Evolutionary conservation across 2,888 invertebrate species (phyloP).

Genomic region (Gnatocerus cornutus): DNA sequence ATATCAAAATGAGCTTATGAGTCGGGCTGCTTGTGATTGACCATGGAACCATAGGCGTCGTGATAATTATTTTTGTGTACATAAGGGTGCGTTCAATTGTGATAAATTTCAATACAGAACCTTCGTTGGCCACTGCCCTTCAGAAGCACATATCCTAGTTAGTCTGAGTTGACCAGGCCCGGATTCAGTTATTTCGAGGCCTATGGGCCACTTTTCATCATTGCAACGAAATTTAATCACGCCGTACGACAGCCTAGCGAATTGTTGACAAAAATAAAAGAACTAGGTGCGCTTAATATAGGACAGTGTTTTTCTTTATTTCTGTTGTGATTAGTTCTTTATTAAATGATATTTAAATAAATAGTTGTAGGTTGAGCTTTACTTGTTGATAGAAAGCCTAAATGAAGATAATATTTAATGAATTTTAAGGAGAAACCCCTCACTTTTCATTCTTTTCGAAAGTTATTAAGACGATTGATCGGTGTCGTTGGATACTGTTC

Average conservation of each 20-base stretch:
- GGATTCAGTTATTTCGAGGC: slow-evolving; percentile 33
- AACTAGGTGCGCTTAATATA: slow-evolving; percentile 49
- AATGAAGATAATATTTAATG: slow-evolving; percentile 41
- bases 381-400: slow-evolving; percentile 57
- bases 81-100: slow-evolving; percentile 43
- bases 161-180: slow-evolving; percentile 44
- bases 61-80: slow-evolving; percentile 22
- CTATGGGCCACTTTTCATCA: slow-evolving; percentile 22
- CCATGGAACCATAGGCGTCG: slow-evolving; percentile 27
- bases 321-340: slow-evolving; percentile 40
- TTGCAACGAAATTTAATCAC: slow-evolving; percentile 40
- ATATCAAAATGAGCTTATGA: slow-evolving; percentile 13
- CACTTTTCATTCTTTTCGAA: slow-evolving; percentile 39
- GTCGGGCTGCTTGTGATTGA: slow-evolving; percentile 2
- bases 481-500: slow-evolving; percentile 44
- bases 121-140: slow-evolving; percentile 68
- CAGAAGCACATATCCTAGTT: slow-evolving; percentile 64
- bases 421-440: slow-evolving; percentile 35
- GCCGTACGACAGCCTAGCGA: slow-evolving; percentile 52
- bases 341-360: slow-evolving; percentile 25
- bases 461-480: slow-evolving; percentile 40
- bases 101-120: slow-evolving; percentile 70
- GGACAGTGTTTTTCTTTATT: slow-evolving; percentile 41
- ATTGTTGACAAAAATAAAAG: slow-evolving; percentile 46
- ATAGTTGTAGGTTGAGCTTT: slow-evolving; percentile 57